A percentile compares a stretch with the other conserved stretches of the same genome.
phyloP scores from a whole-genome alignment of 64 coral and sea anemone species.

The Platygyra sinensis region DNA sequence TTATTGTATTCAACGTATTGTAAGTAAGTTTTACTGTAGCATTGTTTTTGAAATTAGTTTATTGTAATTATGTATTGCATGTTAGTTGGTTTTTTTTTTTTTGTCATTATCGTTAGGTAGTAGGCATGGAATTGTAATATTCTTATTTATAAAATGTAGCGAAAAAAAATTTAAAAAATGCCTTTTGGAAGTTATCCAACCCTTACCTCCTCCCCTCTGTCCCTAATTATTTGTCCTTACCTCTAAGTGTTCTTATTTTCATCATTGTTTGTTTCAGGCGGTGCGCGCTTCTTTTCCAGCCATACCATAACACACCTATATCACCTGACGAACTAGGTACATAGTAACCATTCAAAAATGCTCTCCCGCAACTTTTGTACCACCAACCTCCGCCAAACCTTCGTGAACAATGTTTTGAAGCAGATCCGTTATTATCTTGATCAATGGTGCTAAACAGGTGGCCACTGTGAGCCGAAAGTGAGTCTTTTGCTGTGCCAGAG shows the following conservation, averaged over 20 bases:
- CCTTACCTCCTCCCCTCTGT: too few relatives aligned
- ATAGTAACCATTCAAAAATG: constrained; percentile 6
- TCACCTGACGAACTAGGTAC: too few relatives aligned
- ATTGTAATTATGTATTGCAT: too few relatives aligned
- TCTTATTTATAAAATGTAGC: too few relatives aligned
- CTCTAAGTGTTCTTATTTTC: neutral
- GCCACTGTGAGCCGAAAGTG: neutral
- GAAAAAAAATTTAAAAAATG: too few relatives aligned
- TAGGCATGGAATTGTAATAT: too few relatives aligned
- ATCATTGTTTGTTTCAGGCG: neutral
- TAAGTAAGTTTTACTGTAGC: too few relatives aligned
- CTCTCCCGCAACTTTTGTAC: neutral
- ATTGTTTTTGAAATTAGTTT: too few relatives aligned
- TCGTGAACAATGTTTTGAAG: neutral
- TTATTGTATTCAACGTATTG: too few relatives aligned
- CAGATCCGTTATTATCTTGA: neutral
- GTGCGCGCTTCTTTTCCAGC: neutral
- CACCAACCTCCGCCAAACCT: constrained; percentile 1
- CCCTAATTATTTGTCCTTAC: neutral
- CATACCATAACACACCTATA: neutral
- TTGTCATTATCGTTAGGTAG: too few relatives aligned
- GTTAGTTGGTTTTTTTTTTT: too few relatives aligned
- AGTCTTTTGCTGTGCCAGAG: constrained; percentile 40
- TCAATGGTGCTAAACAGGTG: constrained; percentile 25
- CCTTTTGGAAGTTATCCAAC: too few relatives aligned